These are phyloP conservation scores for Nannoperca obscura DNA, from an alignment of 2,797 vertebrate species.

Conservation along the genomic window DNA sequence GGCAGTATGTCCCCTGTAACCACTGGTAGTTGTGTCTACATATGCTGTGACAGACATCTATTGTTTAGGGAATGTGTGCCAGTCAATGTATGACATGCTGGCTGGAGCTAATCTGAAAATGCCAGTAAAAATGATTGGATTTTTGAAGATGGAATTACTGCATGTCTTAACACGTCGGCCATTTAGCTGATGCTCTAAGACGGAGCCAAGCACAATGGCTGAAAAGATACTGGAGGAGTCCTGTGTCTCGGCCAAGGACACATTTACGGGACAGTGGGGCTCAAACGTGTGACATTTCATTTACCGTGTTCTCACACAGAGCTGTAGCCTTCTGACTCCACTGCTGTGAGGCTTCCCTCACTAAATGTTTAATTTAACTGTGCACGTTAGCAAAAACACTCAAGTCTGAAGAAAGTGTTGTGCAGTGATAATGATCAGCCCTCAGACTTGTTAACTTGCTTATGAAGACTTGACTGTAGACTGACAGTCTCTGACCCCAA, in stretches of 20 bases:
- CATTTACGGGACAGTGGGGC: constrained; percentile 7
- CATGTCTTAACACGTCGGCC: constrained; percentile 36
- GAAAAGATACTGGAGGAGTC: constrained; percentile 40
- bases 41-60: constrained; percentile 33
- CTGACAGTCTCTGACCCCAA: neutral
- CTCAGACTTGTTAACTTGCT: neutral
- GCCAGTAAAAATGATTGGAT: constrained; percentile 60
- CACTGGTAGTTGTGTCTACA: constrained; percentile 17
- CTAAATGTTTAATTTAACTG: neutral
- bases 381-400: neutral
- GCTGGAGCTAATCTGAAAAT: constrained; percentile 54
- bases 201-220: constrained; percentile 44
- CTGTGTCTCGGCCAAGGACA: constrained; percentile 11
- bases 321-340: constrained; percentile 5
- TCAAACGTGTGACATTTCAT: constrained; percentile 13
- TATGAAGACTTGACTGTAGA: constrained; percentile 8
- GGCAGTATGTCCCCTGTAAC: constrained; percentile 11
- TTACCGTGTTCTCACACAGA: constrained; percentile 8
- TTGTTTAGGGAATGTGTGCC: constrained; percentile 57
- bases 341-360: neutral
- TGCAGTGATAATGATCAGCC: neutral
- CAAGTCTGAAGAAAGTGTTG: neutral
- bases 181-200: constrained; percentile 48
- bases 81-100: constrained; percentile 49
- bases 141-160: constrained; percentile 55